These are phyloP conservation scores for Luperina testacea DNA, from an alignment of 2,888 invertebrate species.

Conservation along the genomic window DNA sequence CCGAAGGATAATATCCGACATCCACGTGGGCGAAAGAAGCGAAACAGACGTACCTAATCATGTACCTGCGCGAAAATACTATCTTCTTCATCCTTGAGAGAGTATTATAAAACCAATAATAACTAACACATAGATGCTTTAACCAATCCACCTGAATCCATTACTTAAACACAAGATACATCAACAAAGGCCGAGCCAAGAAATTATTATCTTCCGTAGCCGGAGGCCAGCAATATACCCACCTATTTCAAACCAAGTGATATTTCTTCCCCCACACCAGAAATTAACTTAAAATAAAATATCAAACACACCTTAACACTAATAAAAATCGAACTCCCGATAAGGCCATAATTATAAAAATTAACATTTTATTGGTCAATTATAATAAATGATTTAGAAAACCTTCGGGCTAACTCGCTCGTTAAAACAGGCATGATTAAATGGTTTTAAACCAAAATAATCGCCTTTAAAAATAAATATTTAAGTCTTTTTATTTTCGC, in stretches of 20 bases:
- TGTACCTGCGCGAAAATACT: background rate
- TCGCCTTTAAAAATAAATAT: slow-evolving; percentile 84
- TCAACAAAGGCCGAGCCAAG: background rate
- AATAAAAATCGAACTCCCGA: slow-evolving; percentile 62
- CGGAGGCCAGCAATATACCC: slow-evolving; percentile 13
- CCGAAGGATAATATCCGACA: too few relatives aligned
- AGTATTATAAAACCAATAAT: slow-evolving; percentile 4
- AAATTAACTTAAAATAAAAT: slow-evolving; percentile 48
- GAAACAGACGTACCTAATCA: background rate
- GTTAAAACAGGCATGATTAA: slow-evolving; percentile 78
- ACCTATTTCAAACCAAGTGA: slow-evolving; percentile 29
- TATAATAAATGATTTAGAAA: slow-evolving; percentile 84
- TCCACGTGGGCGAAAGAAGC: too few relatives aligned
- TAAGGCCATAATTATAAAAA: slow-evolving; percentile 80
- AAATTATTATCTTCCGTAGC: slow-evolving; percentile 33
- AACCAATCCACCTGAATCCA: background rate
- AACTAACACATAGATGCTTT: background rate
- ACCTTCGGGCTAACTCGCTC: slow-evolving; percentile 75
- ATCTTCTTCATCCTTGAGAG: background rate
- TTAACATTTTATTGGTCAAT: slow-evolving; percentile 85
- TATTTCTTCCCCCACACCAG: slow-evolving; percentile 35
- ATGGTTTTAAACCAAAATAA: slow-evolving; percentile 85
- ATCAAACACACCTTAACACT: slow-evolving; percentile 30
- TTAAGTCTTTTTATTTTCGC: slow-evolving; percentile 74
- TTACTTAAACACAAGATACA: slow-evolving; percentile 13